Evolutionary conservation across 2,888 invertebrate genomes (phyloP), one percentile per base, ranked within the genome.

Genomic region (Xanthorhoe designata): DNA sequence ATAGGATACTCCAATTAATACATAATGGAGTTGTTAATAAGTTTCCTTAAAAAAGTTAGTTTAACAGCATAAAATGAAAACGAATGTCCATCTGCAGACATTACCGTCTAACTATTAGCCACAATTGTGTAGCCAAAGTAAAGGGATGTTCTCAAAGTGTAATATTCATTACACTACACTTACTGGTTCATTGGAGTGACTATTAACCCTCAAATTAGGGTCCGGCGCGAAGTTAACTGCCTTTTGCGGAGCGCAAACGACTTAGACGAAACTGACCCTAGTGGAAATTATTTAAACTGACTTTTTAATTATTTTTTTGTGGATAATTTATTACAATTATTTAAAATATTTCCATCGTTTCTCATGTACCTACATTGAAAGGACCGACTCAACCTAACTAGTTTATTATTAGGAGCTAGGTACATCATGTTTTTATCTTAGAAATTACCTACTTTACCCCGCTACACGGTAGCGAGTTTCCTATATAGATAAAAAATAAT

Each of bases 181-280:
- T 85, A 83, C 82, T 81, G 84, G 80, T 77, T 83, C 83, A 83
- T 88, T 75, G 76, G 79, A 75, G 72, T 78, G 82, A 80, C 88
- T 81, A 90, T 91, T 91, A 89, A 89, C 90, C 89, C 89, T 86
- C 81, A 80, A 90, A 87, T 87, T 87, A 87, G 83, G 81, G 78
- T 77, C 78, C 78, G 75, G 78, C 73, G 75, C 79, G 74, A 80
- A 87, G 85, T 87, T 87, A 89, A 88, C 87, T 87, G 86, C 86
- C 83, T 80, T 81, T 83, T 82, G 84, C 77, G 86, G 85, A 75
- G 74, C 80, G 83, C 82, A 86, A 89, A 89, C 82, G 88, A 79
- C 78, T 79, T 77, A 78, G 79, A 58, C 55, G 60, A 63, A 64
- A 71, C 54, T 70, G 62, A 29, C 73, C 62, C 68, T 52, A 56